Evolutionary conservation across 2,888 invertebrate genomes (phyloP).

Genomic region (Netelia melanura): DNA sequence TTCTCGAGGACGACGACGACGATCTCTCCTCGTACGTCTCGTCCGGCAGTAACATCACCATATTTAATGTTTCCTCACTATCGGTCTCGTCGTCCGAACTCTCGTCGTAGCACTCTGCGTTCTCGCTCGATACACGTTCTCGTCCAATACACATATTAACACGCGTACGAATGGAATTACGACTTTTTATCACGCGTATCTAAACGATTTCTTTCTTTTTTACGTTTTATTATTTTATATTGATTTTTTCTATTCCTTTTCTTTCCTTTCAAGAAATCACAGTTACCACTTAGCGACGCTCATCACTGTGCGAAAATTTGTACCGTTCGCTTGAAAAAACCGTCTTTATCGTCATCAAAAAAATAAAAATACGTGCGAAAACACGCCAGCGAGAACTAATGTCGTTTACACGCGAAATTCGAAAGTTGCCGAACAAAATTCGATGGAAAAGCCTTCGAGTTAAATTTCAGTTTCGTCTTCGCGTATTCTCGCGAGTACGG

Average conservation of each 20-base stretch:
- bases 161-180: conserved; percentile 22
- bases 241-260: conserved; percentile 10
- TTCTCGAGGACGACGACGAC: conserved; percentile 74
- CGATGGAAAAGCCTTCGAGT: background rate
- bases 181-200: conserved; percentile 5
- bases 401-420: background rate
- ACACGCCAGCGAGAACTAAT: too few species aligned
- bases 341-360: background rate
- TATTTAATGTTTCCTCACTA: conserved; percentile 65
- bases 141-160: conserved; percentile 80
- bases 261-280: background rate
- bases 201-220: background rate
- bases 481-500: conserved; percentile 20
- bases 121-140: conserved; percentile 50
- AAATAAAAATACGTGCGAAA: too few species aligned
- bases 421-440: background rate
- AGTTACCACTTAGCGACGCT: background rate
- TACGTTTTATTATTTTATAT: conserved; percentile 16
- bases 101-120: conserved; percentile 42
- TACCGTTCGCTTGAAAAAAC: background rate
- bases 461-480: conserved; percentile 18
- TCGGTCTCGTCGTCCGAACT: conserved; percentile 20
- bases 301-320: background rate
- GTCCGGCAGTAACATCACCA: conserved; percentile 90
- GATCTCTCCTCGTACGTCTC: conserved; percentile 90